Evolutionary conservation across 2,113 vertebrate genomes (phyloP).

Genomic region (Pelusios castaneus): DNA sequence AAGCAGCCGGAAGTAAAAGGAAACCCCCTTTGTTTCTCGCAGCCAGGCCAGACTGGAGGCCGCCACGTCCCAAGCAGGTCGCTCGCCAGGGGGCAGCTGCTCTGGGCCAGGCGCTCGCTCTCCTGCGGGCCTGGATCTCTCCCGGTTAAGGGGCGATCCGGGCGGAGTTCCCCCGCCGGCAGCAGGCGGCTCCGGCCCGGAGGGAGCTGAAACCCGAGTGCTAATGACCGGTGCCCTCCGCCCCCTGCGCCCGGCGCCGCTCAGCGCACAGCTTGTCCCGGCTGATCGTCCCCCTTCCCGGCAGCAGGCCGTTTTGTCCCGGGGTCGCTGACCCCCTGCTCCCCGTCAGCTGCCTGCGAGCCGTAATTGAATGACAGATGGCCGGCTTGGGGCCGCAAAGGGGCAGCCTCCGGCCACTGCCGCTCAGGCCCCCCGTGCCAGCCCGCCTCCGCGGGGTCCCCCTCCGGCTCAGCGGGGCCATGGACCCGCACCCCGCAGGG

Average conservation of each 20-base stretch:
- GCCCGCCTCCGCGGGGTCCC: no score
- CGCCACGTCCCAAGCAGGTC: no score
- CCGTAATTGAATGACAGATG: conserved; percentile 90
- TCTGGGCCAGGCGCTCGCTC: no score
- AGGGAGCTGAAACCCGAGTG: conserved; percentile 81
- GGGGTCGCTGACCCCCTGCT: conserved; percentile 83
- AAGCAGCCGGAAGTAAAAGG: no score
- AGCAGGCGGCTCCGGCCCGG: conserved; percentile 77
- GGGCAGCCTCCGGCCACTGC: not conserved
- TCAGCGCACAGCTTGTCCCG: conserved; percentile 81
- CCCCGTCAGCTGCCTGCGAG: conserved; percentile 82
- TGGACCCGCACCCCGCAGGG: no score
- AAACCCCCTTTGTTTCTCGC: no score
- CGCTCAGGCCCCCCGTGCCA: no score
- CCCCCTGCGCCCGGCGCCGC: conserved; percentile 26
- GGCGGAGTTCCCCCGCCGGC: conserved; percentile 70
- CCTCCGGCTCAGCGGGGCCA: no score
- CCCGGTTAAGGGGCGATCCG: conserved; percentile 45
- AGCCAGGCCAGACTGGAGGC: no score
- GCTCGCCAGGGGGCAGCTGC: no score
- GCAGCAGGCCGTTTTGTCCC: conserved; percentile 83
- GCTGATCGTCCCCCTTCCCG: conserved; percentile 79
- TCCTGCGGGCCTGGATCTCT: not conserved
- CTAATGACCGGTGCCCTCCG: conserved; percentile 83
- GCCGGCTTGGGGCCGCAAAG: conserved; percentile 75